Percentiles rank a stretch among this genome's conserved stretches.
Conservation (phyloP, 2,113 vertebrate genomes). For the Tragelaphus buxtoni region DNA sequence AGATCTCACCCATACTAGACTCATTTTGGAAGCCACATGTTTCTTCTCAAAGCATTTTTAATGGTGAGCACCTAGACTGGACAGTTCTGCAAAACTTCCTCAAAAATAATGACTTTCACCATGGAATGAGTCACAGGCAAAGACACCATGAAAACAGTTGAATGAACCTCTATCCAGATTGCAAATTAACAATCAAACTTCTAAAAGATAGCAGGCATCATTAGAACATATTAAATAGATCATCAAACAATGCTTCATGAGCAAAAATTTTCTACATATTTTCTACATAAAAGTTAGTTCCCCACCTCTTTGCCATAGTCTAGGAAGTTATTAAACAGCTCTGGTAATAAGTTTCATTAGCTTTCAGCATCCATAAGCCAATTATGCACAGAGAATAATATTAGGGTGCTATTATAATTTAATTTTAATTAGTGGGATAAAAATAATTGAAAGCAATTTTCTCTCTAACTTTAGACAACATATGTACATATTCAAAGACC, state of each 20-base stretch:
- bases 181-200: not conserved
- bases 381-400: not conserved
- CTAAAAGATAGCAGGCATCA: not conserved
- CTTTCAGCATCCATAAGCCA: not conserved
- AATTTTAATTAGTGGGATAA: not conserved
- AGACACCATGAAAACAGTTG: not conserved
- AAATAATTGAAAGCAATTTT: conserved; percentile 12
- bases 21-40: not conserved
- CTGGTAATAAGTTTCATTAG: not conserved
- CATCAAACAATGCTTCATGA: not conserved
- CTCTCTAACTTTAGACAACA: not conserved
- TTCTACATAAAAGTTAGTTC: not conserved
- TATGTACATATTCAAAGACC: not conserved
- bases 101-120: not conserved
- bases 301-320: not conserved
- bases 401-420: not conserved
- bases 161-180: not conserved
- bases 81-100: not conserved
- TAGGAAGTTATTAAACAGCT: not conserved
- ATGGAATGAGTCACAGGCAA: not conserved
- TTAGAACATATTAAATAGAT: not conserved
- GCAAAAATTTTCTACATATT: not conserved
- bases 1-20: not conserved
- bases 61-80: not conserved
- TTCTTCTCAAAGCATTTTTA: conserved; percentile 40